Conservation (phyloP, 2,797 vertebrate genomes). For the Darevskia mixta region DNA sequence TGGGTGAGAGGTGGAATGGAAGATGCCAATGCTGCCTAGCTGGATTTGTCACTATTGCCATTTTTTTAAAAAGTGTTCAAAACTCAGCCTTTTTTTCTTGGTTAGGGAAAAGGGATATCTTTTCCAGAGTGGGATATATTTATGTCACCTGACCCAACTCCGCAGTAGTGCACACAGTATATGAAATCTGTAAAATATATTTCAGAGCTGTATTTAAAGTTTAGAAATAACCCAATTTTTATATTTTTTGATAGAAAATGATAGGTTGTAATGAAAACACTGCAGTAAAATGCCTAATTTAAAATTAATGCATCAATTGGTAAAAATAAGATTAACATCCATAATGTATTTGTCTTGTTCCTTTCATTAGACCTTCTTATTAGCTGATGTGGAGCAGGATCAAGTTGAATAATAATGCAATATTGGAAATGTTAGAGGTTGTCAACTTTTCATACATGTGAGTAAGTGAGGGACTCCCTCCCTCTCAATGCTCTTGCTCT, state of each 20-base stretch:
- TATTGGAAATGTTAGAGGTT: slow-evolving; percentile 44
- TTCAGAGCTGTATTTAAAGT: not conserved
- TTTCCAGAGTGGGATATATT: slow-evolving; percentile 7
- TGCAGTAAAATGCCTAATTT: slow-evolving; percentile 31
- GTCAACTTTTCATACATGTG: not conserved
- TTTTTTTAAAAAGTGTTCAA: not conserved
- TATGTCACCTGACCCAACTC: not conserved
- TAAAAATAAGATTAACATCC: slow-evolving; percentile 34
- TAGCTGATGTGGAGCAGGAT: slow-evolving; percentile 48
- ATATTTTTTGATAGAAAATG: not conserved
- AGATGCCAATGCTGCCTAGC: too few relatives aligned
- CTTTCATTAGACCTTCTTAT: slow-evolving; percentile 63
- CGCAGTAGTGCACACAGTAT: rapidly evolving
- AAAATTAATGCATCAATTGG: slow-evolving; percentile 41
- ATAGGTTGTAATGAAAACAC: slow-evolving; percentile 40
- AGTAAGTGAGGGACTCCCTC: not conserved
- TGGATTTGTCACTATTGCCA: not conserved
- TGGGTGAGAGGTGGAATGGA: too few relatives aligned
- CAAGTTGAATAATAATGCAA: not conserved
- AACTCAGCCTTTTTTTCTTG: not conserved
- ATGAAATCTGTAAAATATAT: not conserved
- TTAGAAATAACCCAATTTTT: slow-evolving; percentile 15
- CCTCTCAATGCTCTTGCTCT: not conserved
- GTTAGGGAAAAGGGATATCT: slow-evolving; percentile 3
- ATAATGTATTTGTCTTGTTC: slow-evolving; percentile 43